A percentile compares a stretch with the other conserved stretches of the same genome.
Evolutionary conservation across 2,797 vertebrate genomes (phyloP).

Genomic region (Hypotaenidia okinawae): DNA sequence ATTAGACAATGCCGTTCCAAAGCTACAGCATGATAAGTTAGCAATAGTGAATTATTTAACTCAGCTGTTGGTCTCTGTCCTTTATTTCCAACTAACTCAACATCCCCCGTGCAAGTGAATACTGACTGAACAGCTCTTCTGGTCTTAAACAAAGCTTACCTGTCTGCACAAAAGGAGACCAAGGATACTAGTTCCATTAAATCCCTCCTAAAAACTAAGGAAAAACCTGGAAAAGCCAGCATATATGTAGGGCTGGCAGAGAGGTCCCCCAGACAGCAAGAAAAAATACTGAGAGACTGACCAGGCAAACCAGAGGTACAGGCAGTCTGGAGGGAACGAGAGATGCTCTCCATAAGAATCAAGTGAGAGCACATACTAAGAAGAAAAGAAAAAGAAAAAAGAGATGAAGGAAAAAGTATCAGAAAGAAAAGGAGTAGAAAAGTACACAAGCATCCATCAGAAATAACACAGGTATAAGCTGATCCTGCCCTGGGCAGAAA

Average conservation of each 20-base stretch:
- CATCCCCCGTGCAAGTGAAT: not conserved
- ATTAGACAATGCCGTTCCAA: not conserved
- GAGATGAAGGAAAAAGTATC: not conserved
- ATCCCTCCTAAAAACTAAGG: not conserved
- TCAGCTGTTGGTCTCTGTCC: not conserved
- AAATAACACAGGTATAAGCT: not conserved
- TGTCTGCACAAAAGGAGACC: not conserved
- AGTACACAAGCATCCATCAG: not conserved
- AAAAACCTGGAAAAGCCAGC: not conserved
- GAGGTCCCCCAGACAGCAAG: not conserved
- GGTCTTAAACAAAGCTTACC: not conserved
- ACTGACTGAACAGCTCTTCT: not conserved
- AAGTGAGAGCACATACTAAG: not conserved
- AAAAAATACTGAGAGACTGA: not conserved
- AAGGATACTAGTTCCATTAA: not conserved
- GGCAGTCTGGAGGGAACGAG: not conserved
- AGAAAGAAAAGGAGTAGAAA: not conserved
- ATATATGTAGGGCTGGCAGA: not conserved
- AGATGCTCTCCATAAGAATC: not conserved
- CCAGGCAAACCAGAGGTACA: not conserved
- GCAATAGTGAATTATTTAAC: not conserved
- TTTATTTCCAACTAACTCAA: not conserved
- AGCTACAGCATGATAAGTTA: not conserved
- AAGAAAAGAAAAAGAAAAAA: not conserved
- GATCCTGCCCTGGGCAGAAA: slow-evolving; percentile 40